Conservation (phyloP, 2,113 vertebrate genomes). For the Nyctereutes procyonoides region DNA sequence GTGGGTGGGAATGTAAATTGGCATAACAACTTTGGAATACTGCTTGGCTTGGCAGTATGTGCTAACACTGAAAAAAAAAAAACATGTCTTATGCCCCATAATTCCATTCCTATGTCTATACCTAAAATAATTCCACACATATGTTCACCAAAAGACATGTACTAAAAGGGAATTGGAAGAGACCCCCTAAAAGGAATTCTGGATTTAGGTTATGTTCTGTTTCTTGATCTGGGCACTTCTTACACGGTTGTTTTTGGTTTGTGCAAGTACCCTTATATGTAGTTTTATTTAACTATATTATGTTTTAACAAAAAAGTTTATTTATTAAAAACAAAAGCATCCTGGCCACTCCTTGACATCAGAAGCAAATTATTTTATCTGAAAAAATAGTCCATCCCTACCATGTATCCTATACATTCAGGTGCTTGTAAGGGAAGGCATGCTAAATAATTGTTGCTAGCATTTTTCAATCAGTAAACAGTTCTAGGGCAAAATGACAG, state of each 20-base stretch:
- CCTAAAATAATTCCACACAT: conserved; percentile 63
- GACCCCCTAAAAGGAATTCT: background rate
- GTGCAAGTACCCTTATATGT: background rate
- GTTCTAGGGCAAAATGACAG: background rate
- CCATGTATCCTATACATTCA: background rate
- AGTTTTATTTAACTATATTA: background rate
- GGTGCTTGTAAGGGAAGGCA: background rate
- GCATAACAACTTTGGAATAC: background rate
- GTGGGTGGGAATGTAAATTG: conserved; percentile 37
- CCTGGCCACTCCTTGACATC: background rate
- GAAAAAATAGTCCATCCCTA: background rate
- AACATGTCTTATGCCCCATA: background rate
- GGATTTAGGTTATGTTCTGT: background rate
- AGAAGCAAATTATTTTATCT: background rate
- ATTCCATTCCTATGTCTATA: background rate
- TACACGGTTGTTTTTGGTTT: background rate
- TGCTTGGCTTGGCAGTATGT: conserved; percentile 35
- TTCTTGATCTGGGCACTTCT: background rate
- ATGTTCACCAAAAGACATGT: conserved; percentile 48
- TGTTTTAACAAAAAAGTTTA: background rate
- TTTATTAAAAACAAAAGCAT: background rate
- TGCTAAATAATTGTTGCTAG: background rate
- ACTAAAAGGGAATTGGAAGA: conserved; percentile 16
- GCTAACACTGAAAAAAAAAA: conserved; percentile 36
- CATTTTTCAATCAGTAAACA: background rate